Evolutionary conservation across 2,113 vertebrate species (phyloP).

Genomic region (Pardalotus punctatus): DNA sequence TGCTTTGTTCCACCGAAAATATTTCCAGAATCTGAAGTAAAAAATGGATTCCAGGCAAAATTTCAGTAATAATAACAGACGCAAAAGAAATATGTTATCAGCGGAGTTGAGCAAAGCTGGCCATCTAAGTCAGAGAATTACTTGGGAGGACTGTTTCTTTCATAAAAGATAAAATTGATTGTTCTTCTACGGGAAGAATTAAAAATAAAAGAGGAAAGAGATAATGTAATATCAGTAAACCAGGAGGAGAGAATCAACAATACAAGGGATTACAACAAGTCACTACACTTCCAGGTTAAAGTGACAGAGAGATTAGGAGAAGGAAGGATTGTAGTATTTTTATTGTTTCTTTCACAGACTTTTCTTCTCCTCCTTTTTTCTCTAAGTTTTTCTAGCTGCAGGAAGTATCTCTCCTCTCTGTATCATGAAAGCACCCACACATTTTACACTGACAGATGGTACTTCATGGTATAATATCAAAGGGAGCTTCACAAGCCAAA

Average conservation of each 20-base stretch:
- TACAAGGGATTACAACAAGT: not conserved
- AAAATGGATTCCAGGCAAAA: not conserved
- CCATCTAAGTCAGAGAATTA: not conserved
- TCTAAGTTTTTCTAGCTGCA: not conserved
- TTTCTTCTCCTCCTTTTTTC: not conserved
- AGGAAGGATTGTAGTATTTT: not conserved
- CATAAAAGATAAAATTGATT: not conserved
- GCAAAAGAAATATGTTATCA: not conserved
- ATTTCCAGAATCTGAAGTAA: not conserved
- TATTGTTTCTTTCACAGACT: not conserved
- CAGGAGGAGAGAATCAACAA: not conserved
- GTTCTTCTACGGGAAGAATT: not conserved
- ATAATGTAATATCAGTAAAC: not conserved
- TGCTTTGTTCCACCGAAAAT: not conserved
- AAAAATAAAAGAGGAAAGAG: not conserved
- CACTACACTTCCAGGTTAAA: not conserved
- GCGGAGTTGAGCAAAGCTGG: not conserved
- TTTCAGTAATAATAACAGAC: not conserved
- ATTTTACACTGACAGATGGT: constrained; percentile 44
- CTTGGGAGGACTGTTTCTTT: not conserved
- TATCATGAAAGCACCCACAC: not conserved
- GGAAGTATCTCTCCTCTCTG: not conserved
- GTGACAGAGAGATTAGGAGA: not conserved
- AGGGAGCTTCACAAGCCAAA: constrained; percentile 32
- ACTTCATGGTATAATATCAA: constrained; percentile 5